Percentiles rank a stretch among this genome's conserved stretches.
phyloP scores from a whole-genome alignment of 2,888 invertebrate genomes.

The Cantharis rustica region DNA sequence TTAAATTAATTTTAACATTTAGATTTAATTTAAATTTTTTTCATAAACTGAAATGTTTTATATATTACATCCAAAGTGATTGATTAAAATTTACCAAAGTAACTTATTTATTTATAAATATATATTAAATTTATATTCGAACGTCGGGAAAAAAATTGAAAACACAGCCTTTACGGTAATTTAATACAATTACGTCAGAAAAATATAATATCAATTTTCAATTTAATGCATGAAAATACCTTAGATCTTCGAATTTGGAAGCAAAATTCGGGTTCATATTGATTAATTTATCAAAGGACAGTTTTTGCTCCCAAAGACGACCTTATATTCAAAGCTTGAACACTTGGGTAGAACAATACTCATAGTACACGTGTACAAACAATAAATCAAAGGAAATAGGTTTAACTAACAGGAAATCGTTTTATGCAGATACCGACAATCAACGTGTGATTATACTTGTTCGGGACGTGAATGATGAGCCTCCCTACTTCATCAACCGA shows the following conservation, averaged over 20 bases:
- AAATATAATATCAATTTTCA: not conserved
- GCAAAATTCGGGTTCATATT: not conserved
- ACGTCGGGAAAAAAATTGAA: not conserved
- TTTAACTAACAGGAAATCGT: slow-evolving; percentile 34
- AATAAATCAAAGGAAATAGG: slow-evolving; percentile 40
- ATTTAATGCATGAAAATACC: not conserved
- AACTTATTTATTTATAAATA: not conserved
- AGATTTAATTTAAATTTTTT: not conserved
- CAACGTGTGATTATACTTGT: slow-evolving; percentile 94
- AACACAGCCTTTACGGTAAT: not conserved
- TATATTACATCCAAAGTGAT: not conserved
- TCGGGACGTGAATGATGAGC: slow-evolving; percentile 96
- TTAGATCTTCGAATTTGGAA: not conserved
- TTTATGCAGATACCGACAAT: slow-evolving; percentile 83
- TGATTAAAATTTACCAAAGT: not conserved
- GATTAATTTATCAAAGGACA: not conserved
- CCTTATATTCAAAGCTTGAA: not conserved
- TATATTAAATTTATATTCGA: not conserved
- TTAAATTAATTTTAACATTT: not conserved
- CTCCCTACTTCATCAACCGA: slow-evolving; percentile 95
- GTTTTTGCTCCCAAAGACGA: not conserved
- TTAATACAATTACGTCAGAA: not conserved
- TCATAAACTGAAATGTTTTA: not conserved
- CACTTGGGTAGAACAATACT: not conserved
- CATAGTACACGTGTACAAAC: not conserved